phyloP scores from a whole-genome alignment of 2,113 vertebrate genomes.

The Salminus brasiliensis region DNA sequence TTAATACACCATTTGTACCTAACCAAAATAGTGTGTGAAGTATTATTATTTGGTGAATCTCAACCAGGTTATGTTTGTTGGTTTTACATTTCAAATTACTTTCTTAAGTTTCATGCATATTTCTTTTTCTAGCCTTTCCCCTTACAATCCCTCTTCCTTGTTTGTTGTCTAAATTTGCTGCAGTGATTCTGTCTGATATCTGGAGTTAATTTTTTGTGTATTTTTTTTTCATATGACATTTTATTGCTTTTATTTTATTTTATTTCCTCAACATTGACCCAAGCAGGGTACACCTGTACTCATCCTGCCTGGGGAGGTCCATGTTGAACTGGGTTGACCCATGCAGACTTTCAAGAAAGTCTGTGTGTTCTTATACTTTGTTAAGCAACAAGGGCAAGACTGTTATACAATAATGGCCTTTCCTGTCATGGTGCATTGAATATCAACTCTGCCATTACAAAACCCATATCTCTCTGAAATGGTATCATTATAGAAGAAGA shows the following conservation, averaged over 20 bases:
- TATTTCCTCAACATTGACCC: neutral
- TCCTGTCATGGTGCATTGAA: too few relatives aligned
- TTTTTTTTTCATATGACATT: neutral
- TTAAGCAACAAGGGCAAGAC: too few relatives aligned
- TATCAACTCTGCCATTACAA: too few relatives aligned
- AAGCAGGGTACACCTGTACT: neutral
- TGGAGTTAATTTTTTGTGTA: neutral
- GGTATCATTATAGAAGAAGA: too few relatives aligned
- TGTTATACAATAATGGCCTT: too few relatives aligned
- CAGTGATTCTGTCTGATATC: neutral
- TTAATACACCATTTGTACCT: neutral
- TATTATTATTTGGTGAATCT: neutral
- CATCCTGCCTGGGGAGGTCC: neutral
- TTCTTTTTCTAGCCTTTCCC: neutral
- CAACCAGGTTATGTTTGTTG: neutral
- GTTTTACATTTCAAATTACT: neutral
- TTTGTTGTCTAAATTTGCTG: too few relatives aligned
- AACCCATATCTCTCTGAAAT: too few relatives aligned
- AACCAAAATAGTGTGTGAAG: neutral
- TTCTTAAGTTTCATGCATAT: neutral
- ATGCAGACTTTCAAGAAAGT: too few relatives aligned
- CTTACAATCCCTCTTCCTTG: neutral
- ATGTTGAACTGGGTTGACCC: neutral
- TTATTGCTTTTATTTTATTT: too few relatives aligned
- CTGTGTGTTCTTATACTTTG: too few relatives aligned